phyloP scores from a whole-genome alignment of 1,140 invertebrate species.

The Phortica variegata region DNA sequence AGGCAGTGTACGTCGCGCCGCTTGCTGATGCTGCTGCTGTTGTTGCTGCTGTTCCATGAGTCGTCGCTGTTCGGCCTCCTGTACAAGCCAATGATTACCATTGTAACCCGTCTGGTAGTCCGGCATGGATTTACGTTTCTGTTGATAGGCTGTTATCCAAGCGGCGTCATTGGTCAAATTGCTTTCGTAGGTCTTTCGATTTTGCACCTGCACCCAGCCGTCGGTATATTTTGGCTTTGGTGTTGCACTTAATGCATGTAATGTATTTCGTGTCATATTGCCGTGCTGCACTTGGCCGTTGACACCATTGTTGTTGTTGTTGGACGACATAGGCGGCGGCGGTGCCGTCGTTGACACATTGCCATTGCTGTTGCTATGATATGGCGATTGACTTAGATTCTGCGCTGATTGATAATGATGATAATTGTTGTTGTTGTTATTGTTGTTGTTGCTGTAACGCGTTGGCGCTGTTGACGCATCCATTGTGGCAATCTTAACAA shows the following conservation, averaged over 20 bases:
- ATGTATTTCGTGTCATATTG: slow-evolving; percentile 73
- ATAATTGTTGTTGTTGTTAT: slow-evolving; percentile 17
- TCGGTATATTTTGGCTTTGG: slow-evolving; percentile 70
- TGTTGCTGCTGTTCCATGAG: slow-evolving; percentile 59
- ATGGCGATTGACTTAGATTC: slow-evolving; percentile 33
- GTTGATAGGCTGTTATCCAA: slow-evolving; percentile 65
- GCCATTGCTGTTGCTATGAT: neutral
- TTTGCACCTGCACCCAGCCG: slow-evolving; percentile 53
- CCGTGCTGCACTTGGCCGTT: slow-evolving; percentile 28
- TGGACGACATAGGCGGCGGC: neutral
- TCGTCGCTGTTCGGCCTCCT: slow-evolving; percentile 89
- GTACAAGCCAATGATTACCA: slow-evolving; percentile 79
- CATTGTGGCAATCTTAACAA: slow-evolving; percentile 40
- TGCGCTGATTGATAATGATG: slow-evolving; percentile 48
- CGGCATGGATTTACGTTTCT: slow-evolving; percentile 67
- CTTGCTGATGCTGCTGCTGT: slow-evolving; percentile 17
- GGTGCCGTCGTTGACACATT: neutral
- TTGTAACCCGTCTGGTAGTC: slow-evolving; percentile 61
- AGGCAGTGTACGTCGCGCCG: slow-evolving; percentile 14
- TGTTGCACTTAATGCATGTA: slow-evolving; percentile 76
- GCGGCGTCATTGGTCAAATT: slow-evolving; percentile 36
- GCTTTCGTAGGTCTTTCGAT: slow-evolving; percentile 32
- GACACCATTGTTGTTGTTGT: slow-evolving; percentile 3
- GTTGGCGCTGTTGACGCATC: too few species aligned
- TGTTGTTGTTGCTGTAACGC: neutral